Conservation (phyloP, 30 jellyfish, hydroid and myxozoan genomes). For the Cassiopea xamachana region DNA sequence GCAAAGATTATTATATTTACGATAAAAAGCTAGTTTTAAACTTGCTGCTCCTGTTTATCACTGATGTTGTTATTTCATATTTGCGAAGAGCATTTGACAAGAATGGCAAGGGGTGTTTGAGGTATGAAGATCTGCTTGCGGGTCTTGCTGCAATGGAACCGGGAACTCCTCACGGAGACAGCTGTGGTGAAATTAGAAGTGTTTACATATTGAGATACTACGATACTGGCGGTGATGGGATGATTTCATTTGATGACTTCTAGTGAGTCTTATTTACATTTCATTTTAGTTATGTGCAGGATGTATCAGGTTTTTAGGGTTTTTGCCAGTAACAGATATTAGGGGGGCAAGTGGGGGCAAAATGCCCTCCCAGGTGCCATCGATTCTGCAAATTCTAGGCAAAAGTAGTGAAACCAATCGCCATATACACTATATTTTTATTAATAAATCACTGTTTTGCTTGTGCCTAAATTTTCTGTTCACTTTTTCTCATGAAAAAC, state of each 20-base stretch:
- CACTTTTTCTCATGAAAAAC: too few relatives aligned
- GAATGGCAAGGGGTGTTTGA: conserved; percentile 54
- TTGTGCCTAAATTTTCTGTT: too few relatives aligned
- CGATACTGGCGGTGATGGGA: conserved; percentile 49
- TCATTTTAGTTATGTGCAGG: not conserved
- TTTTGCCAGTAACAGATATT: too few relatives aligned
- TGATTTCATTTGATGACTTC: conserved; percentile 42
- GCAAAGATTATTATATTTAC: too few relatives aligned
- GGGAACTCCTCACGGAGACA: conserved; percentile 77
- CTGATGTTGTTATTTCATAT: not conserved
- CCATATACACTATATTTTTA: too few relatives aligned
- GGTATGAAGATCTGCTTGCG: conserved; percentile 58
- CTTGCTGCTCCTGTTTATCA: too few relatives aligned
- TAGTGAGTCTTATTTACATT: conserved; percentile 13
- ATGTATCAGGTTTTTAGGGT: not conserved
- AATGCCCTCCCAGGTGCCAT: too few relatives aligned
- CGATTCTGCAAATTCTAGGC: too few relatives aligned
- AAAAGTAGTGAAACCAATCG: too few relatives aligned
- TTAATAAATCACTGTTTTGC: too few relatives aligned
- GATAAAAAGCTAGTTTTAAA: too few relatives aligned
- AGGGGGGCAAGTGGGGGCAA: too few relatives aligned
- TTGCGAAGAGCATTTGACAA: conserved; percentile 69
- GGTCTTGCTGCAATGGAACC: conserved; percentile 89
- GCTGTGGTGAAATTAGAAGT: conserved; percentile 77
- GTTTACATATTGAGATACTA: conserved; percentile 64